These are phyloP conservation scores for Atta texana DNA, from an alignment of 1,140 invertebrate genomes.

Conservation along the genomic window DNA sequence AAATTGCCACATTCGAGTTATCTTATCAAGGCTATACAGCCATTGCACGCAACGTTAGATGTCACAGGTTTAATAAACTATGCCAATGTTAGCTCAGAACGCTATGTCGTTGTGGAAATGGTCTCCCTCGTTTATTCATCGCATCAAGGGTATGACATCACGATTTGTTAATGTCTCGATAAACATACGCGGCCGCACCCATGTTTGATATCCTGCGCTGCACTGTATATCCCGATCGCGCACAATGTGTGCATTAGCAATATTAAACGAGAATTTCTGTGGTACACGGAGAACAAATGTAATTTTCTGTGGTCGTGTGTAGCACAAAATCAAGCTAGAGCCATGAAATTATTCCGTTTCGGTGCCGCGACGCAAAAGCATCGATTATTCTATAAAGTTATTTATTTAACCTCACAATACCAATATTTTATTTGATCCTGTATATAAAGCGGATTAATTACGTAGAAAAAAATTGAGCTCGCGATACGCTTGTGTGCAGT, in stretches of 20 bases:
- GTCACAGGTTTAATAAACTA: conserved; percentile 30
- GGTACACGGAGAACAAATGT: background rate
- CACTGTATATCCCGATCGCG: background rate
- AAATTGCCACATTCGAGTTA: conserved; percentile 9
- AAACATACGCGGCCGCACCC: conserved; percentile 47
- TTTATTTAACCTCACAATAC: background rate
- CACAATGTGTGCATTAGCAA: conserved; percentile 10
- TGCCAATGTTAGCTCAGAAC: conserved; percentile 31
- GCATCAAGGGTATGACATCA: conserved; percentile 41
- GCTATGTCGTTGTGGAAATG: background rate
- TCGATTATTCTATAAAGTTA: conserved; percentile 4
- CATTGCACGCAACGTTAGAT: background rate
- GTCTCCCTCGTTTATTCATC: conserved; percentile 15
- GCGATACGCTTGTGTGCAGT: background rate
- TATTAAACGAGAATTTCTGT: conserved; percentile 28
- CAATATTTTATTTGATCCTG: background rate
- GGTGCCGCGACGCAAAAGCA: background rate
- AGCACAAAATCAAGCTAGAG: background rate
- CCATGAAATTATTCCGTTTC: conserved; percentile 27
- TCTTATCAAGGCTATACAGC: conserved; percentile 33
- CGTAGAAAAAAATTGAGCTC: background rate
- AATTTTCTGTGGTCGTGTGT: conserved; percentile 16
- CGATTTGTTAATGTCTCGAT: conserved; percentile 61
- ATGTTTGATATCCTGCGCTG: conserved; percentile 39
- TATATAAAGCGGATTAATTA: conserved; percentile 9